Evolutionary conservation across 53 echinoderm and acorn worm species (phyloP), one percentile per base, ranked within the genome.

Genomic region (Echinarachnius parma): DNA sequence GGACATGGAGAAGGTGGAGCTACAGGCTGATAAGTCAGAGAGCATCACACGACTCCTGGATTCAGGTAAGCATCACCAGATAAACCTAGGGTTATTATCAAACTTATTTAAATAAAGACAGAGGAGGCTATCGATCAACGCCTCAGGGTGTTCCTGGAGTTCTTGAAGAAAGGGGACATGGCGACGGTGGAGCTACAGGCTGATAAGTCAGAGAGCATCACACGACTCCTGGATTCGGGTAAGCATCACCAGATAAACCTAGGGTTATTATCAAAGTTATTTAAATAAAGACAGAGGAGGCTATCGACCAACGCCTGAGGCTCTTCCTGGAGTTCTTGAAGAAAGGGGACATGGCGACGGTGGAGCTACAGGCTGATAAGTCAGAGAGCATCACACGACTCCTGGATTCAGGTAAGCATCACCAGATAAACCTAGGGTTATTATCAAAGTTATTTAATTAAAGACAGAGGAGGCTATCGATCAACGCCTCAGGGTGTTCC

Each of bases 351-450:
- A 19, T 95, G 21, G 79, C 84, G 29, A 83, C 78, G 31, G 48
- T 66, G 4, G 67, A 11, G 15, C 53, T 77, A 9, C 88, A 96
- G 48, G 70, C 82, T 2, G 85, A 85, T 48, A 67, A 75, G 4
- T 66, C 87, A 2, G 84, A 84, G 0, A 80, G 90, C 5, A 75
- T 91, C 46, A 81, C 80, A 48, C 77, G 81, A 46, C 34, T 91
- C 5, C 64, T 96, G 28, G 96, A 96, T 62, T 83, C 96, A 13
- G 91, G 96, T 91, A 48, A 71, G 78, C n/a, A n/a, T n/a, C n/a
- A n/a, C n/a, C n/a, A n/a, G n/a, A n/a, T n/a, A n/a, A n/a, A n/a
- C n/a, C n/a, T n/a, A n/a, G n/a, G n/a, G n/a, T n/a, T n/a, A n/a
- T n/a, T n/a, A n/a, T n/a, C n/a, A n/a, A n/a, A n/a, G n/a, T n/a